phyloP scores from a whole-genome alignment of 2,797 vertebrate species.

The Adelosebastes latens region DNA sequence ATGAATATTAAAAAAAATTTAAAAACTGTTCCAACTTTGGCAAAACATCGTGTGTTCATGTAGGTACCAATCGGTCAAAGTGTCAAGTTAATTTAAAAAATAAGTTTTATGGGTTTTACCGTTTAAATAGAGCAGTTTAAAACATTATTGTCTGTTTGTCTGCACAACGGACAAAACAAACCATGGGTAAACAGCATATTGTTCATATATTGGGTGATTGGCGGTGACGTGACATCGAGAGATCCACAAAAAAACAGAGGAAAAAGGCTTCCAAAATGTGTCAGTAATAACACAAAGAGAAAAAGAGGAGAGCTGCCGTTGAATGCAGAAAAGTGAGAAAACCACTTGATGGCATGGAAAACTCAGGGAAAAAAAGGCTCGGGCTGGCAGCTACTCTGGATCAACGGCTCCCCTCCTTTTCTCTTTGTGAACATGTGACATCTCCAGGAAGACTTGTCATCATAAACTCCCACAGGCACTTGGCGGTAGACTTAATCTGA shows the following conservation, averaged over 20 bases:
- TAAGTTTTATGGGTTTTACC: not conserved
- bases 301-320: not conserved
- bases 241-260: not conserved
- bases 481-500: conserved; percentile 67
- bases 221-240: accelerated
- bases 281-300: not conserved
- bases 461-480: conserved; percentile 49
- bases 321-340: not conserved
- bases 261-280: not conserved
- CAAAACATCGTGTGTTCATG: not conserved
- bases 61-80: accelerated
- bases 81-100: not conserved
- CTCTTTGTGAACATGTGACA: conserved; percentile 44
- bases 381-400: not conserved
- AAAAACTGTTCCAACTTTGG: not conserved
- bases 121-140: not conserved
- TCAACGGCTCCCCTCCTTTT: not conserved
- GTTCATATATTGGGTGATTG: not conserved
- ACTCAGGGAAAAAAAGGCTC: not conserved
- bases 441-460: conserved; percentile 37
- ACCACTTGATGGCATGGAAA: not conserved
- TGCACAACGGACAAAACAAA: not conserved
- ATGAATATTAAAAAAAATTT: not conserved
- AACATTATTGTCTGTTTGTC: not conserved
- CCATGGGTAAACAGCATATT: not conserved